These are phyloP conservation scores for Neotoxoptera formosana DNA, from an alignment of 1,140 invertebrate species.

Conservation along the genomic window DNA sequence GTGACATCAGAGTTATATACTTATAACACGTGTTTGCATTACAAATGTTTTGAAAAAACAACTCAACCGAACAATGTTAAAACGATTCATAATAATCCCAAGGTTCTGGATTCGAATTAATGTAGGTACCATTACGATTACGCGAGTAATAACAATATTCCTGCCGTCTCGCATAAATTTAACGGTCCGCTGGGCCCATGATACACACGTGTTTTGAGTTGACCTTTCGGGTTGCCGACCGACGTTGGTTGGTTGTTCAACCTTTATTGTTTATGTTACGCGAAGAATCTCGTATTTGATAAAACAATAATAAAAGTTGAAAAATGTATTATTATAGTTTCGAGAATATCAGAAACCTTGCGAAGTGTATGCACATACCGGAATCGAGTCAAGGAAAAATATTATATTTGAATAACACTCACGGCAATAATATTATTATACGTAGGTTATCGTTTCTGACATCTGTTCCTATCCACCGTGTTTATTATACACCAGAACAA, in stretches of 20 bases:
- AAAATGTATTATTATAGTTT: conserved; percentile 17
- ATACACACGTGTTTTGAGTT: not conserved
- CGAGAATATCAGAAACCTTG: conserved; percentile 16
- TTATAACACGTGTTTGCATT: not conserved
- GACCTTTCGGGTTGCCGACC: conserved; percentile 49
- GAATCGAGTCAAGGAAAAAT: conserved; percentile 49
- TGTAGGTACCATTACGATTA: not conserved
- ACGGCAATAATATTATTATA: not conserved
- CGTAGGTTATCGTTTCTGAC: conserved; percentile 31
- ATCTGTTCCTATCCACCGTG: not conserved
- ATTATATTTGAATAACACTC: not conserved
- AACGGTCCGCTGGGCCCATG: conserved; percentile 24
- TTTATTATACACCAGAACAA: not conserved
- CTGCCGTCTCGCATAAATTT: conserved; percentile 31
- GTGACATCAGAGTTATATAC: not conserved
- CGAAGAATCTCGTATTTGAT: not conserved
- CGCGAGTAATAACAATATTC: not conserved
- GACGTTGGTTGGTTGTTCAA: conserved; percentile 42
- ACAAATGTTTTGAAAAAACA: not conserved
- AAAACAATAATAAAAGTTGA: conserved; percentile 41
- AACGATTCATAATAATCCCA: not conserved
- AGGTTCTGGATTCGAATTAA: not conserved
- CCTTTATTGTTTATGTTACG: conserved; percentile 33
- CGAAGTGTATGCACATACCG: not conserved
- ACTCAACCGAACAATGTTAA: not conserved